These are phyloP conservation scores for Enteromius trimaculatus DNA, from an alignment of 2,797 vertebrate species.

Conservation along the genomic window DNA sequence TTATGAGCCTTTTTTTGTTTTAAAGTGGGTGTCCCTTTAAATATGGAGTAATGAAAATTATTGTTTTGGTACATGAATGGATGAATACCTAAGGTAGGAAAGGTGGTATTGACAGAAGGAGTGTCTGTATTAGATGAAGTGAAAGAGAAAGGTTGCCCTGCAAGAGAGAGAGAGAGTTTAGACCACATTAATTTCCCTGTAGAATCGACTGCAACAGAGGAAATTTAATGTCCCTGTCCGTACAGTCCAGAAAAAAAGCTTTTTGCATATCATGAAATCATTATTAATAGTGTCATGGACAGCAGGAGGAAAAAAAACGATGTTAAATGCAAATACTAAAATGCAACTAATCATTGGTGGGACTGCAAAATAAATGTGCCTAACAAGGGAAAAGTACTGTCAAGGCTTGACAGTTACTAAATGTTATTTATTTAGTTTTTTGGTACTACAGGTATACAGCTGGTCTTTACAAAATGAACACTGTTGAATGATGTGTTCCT, in stretches of 20 bases:
- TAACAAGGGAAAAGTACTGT: neutral
- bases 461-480: constrained; percentile 8
- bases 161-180: constrained; percentile 59
- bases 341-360: neutral
- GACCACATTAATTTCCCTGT: constrained; percentile 15
- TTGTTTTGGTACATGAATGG: neutral
- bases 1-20: too few relatives aligned
- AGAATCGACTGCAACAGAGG: neutral
- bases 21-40: neutral
- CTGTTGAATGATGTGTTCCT: constrained; percentile 24
- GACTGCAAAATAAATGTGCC: neutral
- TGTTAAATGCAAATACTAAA: neutral
- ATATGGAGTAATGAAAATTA: constrained; percentile 9
- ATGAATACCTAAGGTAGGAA: constrained; percentile 69
- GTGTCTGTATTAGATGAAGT: constrained; percentile 66
- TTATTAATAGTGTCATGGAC: neutral
- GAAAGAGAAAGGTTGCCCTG: constrained; percentile 75
- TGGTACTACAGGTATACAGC: neutral
- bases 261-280: neutral
- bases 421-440: neutral
- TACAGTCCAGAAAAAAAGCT: neutral
- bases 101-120: constrained; percentile 66
- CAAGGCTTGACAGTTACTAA: neutral
- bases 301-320: neutral
- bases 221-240: neutral